A percentile compares a stretch with the other conserved stretches of the same genome.
Evolutionary conservation across 2,113 vertebrate species (phyloP).

Genomic region (Ciconia stormi): DNA sequence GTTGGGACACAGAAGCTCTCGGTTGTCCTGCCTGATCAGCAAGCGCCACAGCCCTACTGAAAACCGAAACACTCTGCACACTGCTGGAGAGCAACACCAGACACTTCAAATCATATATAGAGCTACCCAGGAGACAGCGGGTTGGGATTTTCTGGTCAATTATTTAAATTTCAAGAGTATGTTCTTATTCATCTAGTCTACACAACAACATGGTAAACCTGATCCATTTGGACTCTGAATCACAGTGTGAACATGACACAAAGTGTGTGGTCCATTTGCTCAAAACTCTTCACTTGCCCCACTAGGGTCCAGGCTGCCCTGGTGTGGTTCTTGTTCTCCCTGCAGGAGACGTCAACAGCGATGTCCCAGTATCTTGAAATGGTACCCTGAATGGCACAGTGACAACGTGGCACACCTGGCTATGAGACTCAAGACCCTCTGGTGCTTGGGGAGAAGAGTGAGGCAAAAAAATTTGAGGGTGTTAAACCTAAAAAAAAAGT

Average conservation of each 20-base stretch:
- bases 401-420: not conserved
- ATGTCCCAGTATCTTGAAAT: not conserved
- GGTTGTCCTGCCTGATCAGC: not conserved
- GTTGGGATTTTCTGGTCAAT: not conserved
- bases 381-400: not conserved
- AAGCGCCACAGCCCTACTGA: not conserved
- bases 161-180: not conserved
- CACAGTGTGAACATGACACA: not conserved
- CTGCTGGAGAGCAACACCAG: not conserved
- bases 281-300: not conserved
- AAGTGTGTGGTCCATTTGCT: fast-evolving
- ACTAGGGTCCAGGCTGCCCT: not conserved
- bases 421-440: not conserved
- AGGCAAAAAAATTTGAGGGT: not conserved
- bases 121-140: fast-evolving
- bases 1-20: not conserved
- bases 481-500: not conserved
- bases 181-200: not conserved
- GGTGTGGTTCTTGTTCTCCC: not conserved
- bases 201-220: not conserved
- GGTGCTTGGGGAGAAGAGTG: not conserved
- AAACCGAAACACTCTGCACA: not conserved
- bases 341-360: not conserved
- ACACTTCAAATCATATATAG: not conserved
- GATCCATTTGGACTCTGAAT: not conserved